phyloP scores from a whole-genome alignment of 2,888 invertebrate genomes.

The Bibio marci region DNA sequence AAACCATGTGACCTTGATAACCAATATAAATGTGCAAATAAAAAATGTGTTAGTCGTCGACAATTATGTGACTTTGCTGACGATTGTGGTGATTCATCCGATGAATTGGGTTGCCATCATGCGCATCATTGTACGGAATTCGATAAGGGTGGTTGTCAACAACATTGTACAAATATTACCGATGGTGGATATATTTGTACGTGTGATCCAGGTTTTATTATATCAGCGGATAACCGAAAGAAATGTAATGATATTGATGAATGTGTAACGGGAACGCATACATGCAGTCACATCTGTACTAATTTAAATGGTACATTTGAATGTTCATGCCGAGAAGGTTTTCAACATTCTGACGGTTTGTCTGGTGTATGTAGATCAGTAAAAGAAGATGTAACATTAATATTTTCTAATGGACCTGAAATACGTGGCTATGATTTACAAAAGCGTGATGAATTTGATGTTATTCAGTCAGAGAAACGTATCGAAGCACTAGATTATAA shows the following conservation, averaged over 20 bases:
- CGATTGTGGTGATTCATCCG: slow-evolving; percentile 81
- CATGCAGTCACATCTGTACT: slow-evolving; percentile 84
- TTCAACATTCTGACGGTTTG: slow-evolving; percentile 51
- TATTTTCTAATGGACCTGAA: slow-evolving; percentile 74
- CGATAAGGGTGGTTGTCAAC: slow-evolving; percentile 70
- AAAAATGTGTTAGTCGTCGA: slow-evolving; percentile 59
- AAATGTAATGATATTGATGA: slow-evolving; percentile 81
- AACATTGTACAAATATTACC: slow-evolving; percentile 74
- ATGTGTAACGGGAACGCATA: slow-evolving; percentile 63
- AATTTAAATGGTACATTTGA: slow-evolving; percentile 82
- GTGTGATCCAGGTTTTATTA: slow-evolving; percentile 75
- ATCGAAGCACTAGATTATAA: slow-evolving; percentile 87
- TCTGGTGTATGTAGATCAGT: slow-evolving; percentile 70
- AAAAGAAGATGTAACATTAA: slow-evolving; percentile 45
- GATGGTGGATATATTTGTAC: slow-evolving; percentile 77
- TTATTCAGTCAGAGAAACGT: slow-evolving; percentile 70
- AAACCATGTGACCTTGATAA: slow-evolving; percentile 58
- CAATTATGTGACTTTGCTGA: slow-evolving; percentile 78
- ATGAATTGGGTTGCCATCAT: slow-evolving; percentile 78
- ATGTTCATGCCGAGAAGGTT: slow-evolving; percentile 75
- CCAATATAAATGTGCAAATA: slow-evolving; percentile 80
- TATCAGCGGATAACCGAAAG: slow-evolving; percentile 61
- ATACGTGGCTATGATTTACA: slow-evolving; percentile 56
- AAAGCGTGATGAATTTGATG: slow-evolving; percentile 52
- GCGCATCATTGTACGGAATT: slow-evolving; percentile 37